Base-by-base conservation (phyloP, 2,888 invertebrate genomes). In the Lithodes maja region DNA sequence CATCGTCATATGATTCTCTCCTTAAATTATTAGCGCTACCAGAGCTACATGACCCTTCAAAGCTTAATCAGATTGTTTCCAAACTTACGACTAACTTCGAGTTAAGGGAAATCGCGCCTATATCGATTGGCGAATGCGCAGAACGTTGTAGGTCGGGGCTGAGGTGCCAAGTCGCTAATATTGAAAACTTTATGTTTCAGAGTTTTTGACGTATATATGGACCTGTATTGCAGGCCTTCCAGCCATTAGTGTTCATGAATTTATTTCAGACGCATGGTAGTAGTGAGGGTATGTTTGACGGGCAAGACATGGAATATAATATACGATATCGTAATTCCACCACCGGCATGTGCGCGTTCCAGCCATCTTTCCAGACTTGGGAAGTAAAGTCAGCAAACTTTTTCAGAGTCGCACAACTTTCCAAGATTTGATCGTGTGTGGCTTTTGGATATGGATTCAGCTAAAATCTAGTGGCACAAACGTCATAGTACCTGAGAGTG, bases 361-460 rank as follows among this genome's bases (percentile, higher is more conserved):
- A 80, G 87, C 87, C 87, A 88, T 88, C 87, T 88, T 88, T 88
- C 87, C 87, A 88, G 87, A 88, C 87, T 88, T 88, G 87, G 87
- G 77, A 84, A 88, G 87, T 88, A 88, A 88, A 88, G 87, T 88
- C 87, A 88, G 79, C 87, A 88, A 88, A 88, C 87, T 88, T 88
- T 88, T 88, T 88, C 87, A 54, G 87, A 88, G 74, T 88, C 87
- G 87, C 87, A 84, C 87, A 88, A 88, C 87, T 88, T 88, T 88
- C 87, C 84, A 88, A 88, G 87, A 88, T 88, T 88, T 88, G 84
- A 88, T 88, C 87, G 87, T 88, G 87, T 88, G 87, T 84, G 87
- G 84, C 84, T 88, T 88, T 88, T 88, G 84, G 80, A 74, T 84
- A 88, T 84, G 84, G 87, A 83, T 84, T 84, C 87, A 84, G 80